Base-by-base conservation (phyloP, 2,797 vertebrate species). In the Tenualosa ilisha region DNA sequence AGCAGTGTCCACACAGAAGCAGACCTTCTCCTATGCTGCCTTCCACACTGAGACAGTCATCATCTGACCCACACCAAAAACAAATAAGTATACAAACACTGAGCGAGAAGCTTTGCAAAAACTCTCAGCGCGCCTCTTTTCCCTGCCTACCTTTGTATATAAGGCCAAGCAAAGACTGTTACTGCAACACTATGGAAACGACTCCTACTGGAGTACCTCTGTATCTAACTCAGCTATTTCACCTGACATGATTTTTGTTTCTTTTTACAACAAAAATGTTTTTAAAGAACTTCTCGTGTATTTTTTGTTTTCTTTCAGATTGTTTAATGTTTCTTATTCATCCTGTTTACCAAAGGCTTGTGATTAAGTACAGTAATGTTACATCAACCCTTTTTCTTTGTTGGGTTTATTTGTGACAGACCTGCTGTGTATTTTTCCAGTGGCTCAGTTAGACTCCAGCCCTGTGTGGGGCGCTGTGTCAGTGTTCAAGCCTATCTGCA, bases 11-110 rank as follows among this genome's bases (percentile, higher is more conserved):
- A 87, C 91, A 0, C 93, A 94, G 87, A 95, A 87, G 87, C 93
- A 94, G 90, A 92, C 83, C 8, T 94, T 93, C 81, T 89, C 93
- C 85, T 90, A 93, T 91, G 94, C 96, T 1, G 86, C 91, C 92
- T 96, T 96, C 91, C 92, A 91, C 90, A 93, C 96, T 1, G 95
- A 96, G 93, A 94, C 96, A 2, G 91, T 95, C 3, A 79, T 95
- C 87, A 92, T 97, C 87, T 97, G 86, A 22, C 59, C 12, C 53
- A 40, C 53, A 65, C 79, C n/a, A 81, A 61, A 75, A 75, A 59
- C 59, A 31, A 56, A 72, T 22, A 54, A 54, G 15, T 9, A 26
- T 53, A 65, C 26, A 51, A 37, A 31, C 26, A 12, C 24, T 61
- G 65, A 85, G 37, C n/a, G 24, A 53, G 72, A 82, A 24, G 75